A percentile compares a stretch with the other conserved stretches of the same genome.
phyloP scores from a whole-genome alignment of 2,113 vertebrate species.

The Phalacrocorax aristotelis region DNA sequence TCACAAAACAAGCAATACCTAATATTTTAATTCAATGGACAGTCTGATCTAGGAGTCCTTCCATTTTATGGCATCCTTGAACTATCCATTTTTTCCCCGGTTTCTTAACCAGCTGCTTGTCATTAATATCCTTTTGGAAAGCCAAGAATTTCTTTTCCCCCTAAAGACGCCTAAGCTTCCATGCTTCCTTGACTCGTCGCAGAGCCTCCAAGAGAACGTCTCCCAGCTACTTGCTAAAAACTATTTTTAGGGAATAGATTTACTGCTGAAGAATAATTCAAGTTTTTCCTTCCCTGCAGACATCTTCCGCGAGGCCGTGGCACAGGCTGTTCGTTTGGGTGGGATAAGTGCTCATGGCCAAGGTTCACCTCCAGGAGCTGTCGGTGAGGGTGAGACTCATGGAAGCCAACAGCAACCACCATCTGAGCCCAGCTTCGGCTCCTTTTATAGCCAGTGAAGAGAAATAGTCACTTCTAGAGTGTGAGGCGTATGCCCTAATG shows the following conservation, averaged over 20 bases:
- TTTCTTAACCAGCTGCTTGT: constrained; percentile 25
- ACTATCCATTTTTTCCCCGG: not conserved
- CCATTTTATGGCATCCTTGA: not conserved
- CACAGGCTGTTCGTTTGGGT: not conserved
- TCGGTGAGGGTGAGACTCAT: not conserved
- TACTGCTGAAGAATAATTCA: not conserved
- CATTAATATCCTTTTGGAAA: constrained; percentile 16
- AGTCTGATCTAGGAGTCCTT: not conserved
- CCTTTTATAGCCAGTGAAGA: not conserved
- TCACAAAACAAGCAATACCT: not conserved
- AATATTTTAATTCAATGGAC: not conserved
- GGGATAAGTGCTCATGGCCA: not conserved
- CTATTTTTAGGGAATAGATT: not conserved
- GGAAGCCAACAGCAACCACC: not conserved
- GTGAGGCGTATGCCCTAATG: not conserved
- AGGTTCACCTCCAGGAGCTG: not conserved
- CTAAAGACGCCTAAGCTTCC: not conserved
- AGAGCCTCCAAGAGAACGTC: not conserved
- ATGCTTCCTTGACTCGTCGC: not conserved
- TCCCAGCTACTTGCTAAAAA: constrained; percentile 17
- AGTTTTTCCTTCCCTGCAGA: not conserved
- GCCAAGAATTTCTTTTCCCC: not conserved
- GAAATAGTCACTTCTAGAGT: not conserved
- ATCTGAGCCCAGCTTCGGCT: not conserved
- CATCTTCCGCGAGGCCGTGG: fast-evolving